Percentiles rank a stretch among this genome's conserved stretches.
These are phyloP conservation scores for Pantherophis guttatus DNA, from an alignment of 2,113 vertebrate genomes.

Conservation along the genomic window DNA sequence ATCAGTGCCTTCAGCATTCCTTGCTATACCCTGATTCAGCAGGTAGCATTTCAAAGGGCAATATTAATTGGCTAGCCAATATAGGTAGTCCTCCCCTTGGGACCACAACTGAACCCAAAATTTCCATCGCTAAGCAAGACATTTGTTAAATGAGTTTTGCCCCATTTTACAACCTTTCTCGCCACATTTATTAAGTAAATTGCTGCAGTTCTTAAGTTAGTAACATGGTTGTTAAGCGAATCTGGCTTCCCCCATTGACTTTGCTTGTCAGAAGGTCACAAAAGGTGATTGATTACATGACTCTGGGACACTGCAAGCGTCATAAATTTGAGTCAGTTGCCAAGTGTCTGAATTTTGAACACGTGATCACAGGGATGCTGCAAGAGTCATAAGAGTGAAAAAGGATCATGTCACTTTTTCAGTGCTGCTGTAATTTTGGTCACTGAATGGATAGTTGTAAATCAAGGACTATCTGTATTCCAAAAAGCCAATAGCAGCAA, in stretches of 20 bases:
- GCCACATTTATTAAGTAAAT: background rate
- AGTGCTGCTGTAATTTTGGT: background rate
- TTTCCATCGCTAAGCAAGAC: background rate
- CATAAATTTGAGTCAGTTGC: background rate
- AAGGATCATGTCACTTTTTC: background rate
- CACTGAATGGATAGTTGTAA: background rate
- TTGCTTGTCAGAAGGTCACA: background rate
- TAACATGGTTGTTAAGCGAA: background rate
- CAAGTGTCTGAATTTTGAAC: background rate
- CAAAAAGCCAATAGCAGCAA: background rate
- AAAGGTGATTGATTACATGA: background rate
- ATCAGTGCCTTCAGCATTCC: conserved; percentile 2
- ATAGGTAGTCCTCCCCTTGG: background rate
- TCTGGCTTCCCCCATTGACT: background rate
- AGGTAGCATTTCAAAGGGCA: conserved; percentile 31
- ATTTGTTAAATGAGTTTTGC: background rate
- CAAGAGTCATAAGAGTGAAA: background rate
- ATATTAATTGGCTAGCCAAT: background rate
- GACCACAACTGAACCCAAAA: background rate
- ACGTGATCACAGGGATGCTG: background rate
- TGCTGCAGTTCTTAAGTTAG: background rate
- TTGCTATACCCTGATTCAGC: background rate
- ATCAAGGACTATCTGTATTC: background rate
- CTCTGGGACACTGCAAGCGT: background rate
- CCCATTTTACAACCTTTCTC: background rate